Evolutionary conservation across 2,797 vertebrate genomes (phyloP).

Genomic region (Xenops minutus): DNA sequence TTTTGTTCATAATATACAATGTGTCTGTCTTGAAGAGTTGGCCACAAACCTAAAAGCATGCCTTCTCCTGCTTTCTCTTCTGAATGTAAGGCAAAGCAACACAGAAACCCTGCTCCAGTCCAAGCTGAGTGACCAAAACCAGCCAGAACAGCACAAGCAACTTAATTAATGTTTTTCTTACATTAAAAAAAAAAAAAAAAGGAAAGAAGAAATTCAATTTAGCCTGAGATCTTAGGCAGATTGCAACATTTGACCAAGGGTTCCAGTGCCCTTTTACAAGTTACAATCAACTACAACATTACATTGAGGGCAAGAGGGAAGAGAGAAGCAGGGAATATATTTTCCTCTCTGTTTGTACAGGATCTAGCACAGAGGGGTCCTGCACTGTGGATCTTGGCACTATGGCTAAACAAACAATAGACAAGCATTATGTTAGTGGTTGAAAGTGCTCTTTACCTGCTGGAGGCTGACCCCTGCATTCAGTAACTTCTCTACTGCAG

Average conservation of each 20-base stretch:
- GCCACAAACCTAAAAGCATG: background rate
- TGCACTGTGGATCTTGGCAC: background rate
- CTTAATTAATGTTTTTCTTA: background rate
- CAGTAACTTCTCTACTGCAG: constrained; percentile 75
- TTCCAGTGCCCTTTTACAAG: background rate
- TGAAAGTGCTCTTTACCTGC: constrained; percentile 75
- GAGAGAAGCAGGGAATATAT: background rate
- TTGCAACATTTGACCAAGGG: background rate
- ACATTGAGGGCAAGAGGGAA: background rate
- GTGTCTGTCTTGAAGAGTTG: background rate
- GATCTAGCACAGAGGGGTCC: background rate
- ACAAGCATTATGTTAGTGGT: background rate
- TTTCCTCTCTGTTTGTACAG: background rate
- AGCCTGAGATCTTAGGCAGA: background rate
- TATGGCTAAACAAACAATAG: background rate
- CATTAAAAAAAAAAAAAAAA: background rate
- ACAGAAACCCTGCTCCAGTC: background rate
- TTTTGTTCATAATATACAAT: rapidly evolving
- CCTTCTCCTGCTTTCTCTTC: background rate
- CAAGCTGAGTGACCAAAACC: background rate
- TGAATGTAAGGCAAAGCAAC: background rate
- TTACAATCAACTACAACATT: background rate
- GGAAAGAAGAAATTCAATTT: background rate
- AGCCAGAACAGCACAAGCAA: background rate
- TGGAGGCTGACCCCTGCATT: constrained; percentile 82